phyloP scores from a whole-genome alignment of 2,797 vertebrate species.

The Pseudopleuronectes americanus region DNA sequence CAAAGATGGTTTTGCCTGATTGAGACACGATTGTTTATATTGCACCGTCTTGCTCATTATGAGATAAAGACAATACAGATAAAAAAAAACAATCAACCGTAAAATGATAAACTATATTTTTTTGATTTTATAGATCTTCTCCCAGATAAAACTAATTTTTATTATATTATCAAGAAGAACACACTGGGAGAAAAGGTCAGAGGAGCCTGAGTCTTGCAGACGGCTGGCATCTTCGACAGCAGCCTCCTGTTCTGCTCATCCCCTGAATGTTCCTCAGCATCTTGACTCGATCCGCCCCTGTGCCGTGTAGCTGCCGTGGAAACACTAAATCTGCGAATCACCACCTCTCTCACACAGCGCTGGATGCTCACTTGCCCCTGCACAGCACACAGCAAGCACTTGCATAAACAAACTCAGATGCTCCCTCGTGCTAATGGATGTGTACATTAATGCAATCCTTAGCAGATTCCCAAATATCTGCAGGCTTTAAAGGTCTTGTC shows the following conservation, averaged over 20 bases:
- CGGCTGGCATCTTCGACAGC: conserved; percentile 20
- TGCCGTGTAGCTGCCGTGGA: conserved; percentile 3
- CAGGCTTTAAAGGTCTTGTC: conserved; percentile 57
- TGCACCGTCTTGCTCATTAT: background rate
- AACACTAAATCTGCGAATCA: conserved; percentile 32
- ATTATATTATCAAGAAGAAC: background rate
- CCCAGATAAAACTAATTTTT: background rate
- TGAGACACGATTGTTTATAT: background rate
- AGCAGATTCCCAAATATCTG: conserved; percentile 51
- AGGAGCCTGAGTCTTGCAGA: conserved; percentile 7
- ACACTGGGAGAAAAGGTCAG: conserved; percentile 13
- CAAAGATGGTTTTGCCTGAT: no score
- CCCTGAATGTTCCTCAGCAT: conserved; percentile 36
- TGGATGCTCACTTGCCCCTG: conserved; percentile 5
- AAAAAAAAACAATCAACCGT: background rate
- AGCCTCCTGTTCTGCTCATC: conserved; percentile 30
- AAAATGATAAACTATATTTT: background rate
- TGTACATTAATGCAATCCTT: conserved; percentile 34
- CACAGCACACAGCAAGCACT: background rate
- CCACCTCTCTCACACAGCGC: conserved; percentile 20
- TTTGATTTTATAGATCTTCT: background rate
- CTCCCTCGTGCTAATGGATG: conserved; percentile 14
- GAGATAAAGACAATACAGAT: background rate
- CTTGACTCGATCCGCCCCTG: conserved; percentile 38
- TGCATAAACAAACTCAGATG: background rate